Evolutionary conservation across 1,140 invertebrate genomes (phyloP).

Genomic region (Zaprionus vittiger): DNA sequence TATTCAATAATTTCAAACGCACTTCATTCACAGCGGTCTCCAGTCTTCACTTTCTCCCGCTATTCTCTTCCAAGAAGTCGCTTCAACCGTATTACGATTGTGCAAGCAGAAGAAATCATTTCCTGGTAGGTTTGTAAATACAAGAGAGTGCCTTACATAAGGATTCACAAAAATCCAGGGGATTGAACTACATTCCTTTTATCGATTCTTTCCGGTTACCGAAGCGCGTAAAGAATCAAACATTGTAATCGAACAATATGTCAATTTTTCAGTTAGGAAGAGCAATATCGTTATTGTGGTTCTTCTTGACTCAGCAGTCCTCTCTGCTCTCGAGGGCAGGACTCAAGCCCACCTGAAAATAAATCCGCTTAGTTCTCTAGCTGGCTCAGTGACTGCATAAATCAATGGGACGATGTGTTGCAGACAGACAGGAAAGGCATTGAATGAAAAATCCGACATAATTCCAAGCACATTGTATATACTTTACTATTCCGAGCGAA

Average conservation of each 20-base stretch:
- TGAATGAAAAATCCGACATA: constrained; percentile 71
- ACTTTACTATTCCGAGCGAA: background rate
- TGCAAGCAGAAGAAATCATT: constrained; percentile 34
- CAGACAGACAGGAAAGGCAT: constrained; percentile 27
- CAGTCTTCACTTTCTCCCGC: background rate
- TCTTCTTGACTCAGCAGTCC: constrained; percentile 47
- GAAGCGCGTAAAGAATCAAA: constrained; percentile 41
- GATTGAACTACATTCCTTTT: constrained; percentile 13
- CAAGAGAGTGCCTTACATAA: background rate
- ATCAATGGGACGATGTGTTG: constrained; percentile 59
- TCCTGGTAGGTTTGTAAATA: constrained; percentile 43
- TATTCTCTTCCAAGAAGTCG: constrained; percentile 6
- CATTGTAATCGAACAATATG: constrained; percentile 66
- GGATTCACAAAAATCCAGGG: background rate
- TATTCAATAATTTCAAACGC: constrained; percentile 6
- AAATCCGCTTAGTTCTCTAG: constrained; percentile 67
- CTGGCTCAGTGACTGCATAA: constrained; percentile 60
- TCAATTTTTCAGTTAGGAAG: constrained; percentile 60
- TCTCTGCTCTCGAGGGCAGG: constrained; percentile 35
- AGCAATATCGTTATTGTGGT: constrained; percentile 22
- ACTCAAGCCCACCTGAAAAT: constrained; percentile 66
- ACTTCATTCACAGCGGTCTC: constrained; percentile 25
- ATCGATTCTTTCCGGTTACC: constrained; percentile 48
- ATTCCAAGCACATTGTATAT: constrained; percentile 28
- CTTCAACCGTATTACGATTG: background rate